These are phyloP conservation scores for Tetrao urogallus DNA, from an alignment of 2,113 vertebrate species.

Conservation along the genomic window DNA sequence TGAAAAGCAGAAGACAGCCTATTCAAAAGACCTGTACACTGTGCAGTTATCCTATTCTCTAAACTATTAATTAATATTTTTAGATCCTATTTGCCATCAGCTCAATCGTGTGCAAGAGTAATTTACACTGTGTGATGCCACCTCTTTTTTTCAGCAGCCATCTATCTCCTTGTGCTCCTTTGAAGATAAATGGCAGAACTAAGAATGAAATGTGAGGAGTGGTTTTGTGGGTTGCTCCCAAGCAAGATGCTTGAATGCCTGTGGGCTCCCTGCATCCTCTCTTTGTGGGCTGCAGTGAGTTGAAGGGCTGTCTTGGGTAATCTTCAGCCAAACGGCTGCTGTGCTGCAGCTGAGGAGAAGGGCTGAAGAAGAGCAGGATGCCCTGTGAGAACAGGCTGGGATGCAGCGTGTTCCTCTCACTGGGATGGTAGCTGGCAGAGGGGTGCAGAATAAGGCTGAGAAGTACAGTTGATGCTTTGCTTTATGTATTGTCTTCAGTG, in stretches of 20 bases:
- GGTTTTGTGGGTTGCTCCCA: neutral
- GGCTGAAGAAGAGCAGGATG: neutral
- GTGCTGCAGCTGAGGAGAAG: rapidly evolving
- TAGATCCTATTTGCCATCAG: neutral
- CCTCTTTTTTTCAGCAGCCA: rapidly evolving
- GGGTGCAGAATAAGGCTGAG: neutral
- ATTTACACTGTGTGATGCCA: rapidly evolving
- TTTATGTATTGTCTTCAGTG: neutral
- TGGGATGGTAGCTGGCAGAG: neutral
- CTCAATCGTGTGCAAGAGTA: neutral
- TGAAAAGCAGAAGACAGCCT: rapidly evolving
- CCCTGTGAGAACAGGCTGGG: neutral
- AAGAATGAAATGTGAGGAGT: neutral
- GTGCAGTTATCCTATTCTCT: neutral
- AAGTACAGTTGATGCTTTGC: neutral
- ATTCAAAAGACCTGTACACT: neutral
- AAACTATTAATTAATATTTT: neutral
- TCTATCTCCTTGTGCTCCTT: rapidly evolving
- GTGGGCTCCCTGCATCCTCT: neutral
- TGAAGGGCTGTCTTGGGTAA: neutral
- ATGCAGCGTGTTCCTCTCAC: neutral
- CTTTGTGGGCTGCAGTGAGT: neutral
- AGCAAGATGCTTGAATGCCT: neutral
- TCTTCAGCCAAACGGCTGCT: neutral
- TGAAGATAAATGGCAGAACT: neutral